These are phyloP conservation scores for Orchesella cincta DNA, from an alignment of 1,140 invertebrate species.

Conservation along the genomic window DNA sequence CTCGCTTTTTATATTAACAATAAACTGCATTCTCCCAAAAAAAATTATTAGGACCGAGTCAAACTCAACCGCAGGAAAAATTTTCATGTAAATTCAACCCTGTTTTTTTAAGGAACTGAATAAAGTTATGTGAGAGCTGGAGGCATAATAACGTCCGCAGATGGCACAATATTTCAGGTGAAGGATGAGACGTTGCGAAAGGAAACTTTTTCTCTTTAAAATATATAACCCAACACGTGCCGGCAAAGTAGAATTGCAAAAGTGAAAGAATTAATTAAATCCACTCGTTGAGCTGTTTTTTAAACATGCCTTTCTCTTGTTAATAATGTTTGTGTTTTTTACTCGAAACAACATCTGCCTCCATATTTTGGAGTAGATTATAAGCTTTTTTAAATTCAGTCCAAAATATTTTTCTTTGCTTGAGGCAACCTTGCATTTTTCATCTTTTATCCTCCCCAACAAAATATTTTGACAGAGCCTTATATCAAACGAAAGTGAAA, in stretches of 20 bases:
- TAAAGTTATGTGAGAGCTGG: neutral
- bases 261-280: conserved; percentile 20
- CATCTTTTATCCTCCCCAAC: neutral
- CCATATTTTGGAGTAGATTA: neutral
- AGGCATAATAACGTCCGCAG: neutral
- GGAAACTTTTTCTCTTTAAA: neutral
- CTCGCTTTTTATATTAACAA: too few species aligned
- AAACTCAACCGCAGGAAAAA: neutral
- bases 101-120: too few species aligned
- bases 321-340: neutral
- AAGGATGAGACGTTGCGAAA: neutral
- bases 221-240: neutral
- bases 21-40: neutral
- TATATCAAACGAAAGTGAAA: too few species aligned
- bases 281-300: neutral
- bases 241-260: neutral
- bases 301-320: neutral
- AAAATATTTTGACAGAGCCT: neutral
- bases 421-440: neutral
- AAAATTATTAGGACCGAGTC: neutral
- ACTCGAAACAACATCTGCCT: neutral
- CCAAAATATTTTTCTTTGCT: neutral
- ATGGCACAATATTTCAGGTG: neutral
- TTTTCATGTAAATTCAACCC: conserved; percentile 5
- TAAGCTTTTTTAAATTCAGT: neutral